Evolutionary conservation across 2,797 vertebrate species (phyloP).

Genomic region (Pyrrhura leucotis): DNA sequence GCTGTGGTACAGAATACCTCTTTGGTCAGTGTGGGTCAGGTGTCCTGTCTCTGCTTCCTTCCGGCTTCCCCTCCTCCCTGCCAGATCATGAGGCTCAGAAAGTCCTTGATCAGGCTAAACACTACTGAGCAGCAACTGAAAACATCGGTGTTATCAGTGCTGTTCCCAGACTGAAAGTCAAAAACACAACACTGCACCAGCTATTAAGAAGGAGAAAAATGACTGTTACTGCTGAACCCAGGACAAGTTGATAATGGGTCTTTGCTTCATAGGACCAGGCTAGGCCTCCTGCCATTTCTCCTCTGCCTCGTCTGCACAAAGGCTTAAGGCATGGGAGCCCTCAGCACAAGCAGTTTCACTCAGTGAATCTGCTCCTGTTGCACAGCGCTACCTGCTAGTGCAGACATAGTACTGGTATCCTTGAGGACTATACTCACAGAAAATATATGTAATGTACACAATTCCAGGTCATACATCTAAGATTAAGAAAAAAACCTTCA

Average conservation of each 20-base stretch:
- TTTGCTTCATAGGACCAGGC: not conserved
- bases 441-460: not conserved
- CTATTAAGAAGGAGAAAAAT: no score
- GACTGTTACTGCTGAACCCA: no score
- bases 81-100: no score
- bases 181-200: no score
- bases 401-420: not conserved
- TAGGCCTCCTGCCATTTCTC: not conserved
- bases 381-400: not conserved
- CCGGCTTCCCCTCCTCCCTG: no score
- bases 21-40: no score
- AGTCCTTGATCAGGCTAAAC: no score
- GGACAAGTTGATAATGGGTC: not conserved
- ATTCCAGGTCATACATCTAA: not conserved
- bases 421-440: not conserved
- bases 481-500: not conserved
- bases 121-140: no score
- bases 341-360: not conserved
- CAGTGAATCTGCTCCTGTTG: not conserved
- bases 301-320: not conserved
- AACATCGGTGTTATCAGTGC: no score
- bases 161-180: no score
- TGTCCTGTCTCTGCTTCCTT: no score
- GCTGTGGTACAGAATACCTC: no score
- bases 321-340: not conserved